A percentile compares a stretch with the other conserved stretches of the same genome.
Evolutionary conservation across 1,140 invertebrate genomes (phyloP).

Genomic region (Drosophila mojavensis): DNA sequence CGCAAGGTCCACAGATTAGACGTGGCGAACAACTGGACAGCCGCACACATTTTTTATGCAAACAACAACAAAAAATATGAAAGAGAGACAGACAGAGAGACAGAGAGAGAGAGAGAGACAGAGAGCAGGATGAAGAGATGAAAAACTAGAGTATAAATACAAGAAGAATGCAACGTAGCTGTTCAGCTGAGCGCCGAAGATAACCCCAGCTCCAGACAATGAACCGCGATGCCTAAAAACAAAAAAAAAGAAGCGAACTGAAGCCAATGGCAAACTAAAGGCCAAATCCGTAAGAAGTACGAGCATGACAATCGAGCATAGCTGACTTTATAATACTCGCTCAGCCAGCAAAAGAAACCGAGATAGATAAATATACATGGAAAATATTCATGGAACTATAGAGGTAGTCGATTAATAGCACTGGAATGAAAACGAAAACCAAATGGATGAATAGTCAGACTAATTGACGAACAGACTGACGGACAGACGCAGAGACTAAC

Average conservation of each 20-base stretch:
- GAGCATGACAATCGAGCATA: too few species aligned
- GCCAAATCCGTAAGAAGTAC: too few species aligned
- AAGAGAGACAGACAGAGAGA: not conserved
- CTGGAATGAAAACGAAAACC: too few species aligned
- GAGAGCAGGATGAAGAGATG: not conserved
- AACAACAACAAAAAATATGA: constrained; percentile 22
- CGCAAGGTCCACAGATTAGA: constrained; percentile 69
- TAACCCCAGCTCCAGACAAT: constrained; percentile 24
- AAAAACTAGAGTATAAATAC: not conserved
- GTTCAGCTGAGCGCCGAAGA: constrained; percentile 28
- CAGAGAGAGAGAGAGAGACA: constrained; percentile 8
- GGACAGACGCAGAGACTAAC: too few species aligned
- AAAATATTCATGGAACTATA: too few species aligned
- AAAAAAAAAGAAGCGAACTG: not conserved
- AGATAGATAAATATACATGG: too few species aligned
- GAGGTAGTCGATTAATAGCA: too few species aligned
- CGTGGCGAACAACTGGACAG: constrained; percentile 27
- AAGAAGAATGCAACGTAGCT: constrained; percentile 16
- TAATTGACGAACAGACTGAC: too few species aligned
- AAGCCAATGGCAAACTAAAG: not conserved
- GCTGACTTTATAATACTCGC: too few species aligned
- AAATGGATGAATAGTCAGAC: too few species aligned
- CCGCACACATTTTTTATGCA: constrained; percentile 11
- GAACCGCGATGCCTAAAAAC: not conserved
- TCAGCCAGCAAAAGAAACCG: too few species aligned